Conservation (phyloP, 2,797 vertebrate genomes). For the Sebastes glaucus region DNA sequence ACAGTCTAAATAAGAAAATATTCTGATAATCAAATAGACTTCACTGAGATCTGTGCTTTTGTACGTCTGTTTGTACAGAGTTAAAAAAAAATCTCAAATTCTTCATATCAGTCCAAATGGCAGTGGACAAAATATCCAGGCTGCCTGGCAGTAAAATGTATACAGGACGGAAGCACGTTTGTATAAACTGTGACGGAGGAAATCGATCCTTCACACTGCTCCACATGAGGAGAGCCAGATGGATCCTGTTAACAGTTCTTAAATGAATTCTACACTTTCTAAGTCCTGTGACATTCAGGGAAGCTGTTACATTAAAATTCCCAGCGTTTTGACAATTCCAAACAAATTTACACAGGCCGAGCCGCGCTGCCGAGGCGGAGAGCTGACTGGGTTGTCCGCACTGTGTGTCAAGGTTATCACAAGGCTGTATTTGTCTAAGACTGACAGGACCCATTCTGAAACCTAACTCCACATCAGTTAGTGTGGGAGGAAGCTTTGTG, state of each 20-base stretch:
- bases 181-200: slow-evolving; percentile 76
- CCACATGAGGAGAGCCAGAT: slow-evolving; percentile 73
- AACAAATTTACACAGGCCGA: slow-evolving; percentile 68
- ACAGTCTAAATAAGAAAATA: slow-evolving; percentile 34
- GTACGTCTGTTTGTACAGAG: slow-evolving; percentile 13
- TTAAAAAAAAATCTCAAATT: not conserved
- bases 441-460: slow-evolving; percentile 54
- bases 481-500: slow-evolving; percentile 10
- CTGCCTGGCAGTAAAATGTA: slow-evolving; percentile 57
- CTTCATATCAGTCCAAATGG: slow-evolving; percentile 37
- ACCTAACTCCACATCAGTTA: slow-evolving; percentile 51
- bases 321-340: slow-evolving; percentile 74
- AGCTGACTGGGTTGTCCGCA: slow-evolving; percentile 54
- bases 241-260: slow-evolving; percentile 77
- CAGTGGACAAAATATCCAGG: slow-evolving; percentile 47
- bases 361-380: slow-evolving; percentile 29
- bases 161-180: slow-evolving; percentile 74
- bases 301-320: slow-evolving; percentile 71
- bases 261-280: slow-evolving; percentile 73
- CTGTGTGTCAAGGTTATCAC: slow-evolving; percentile 71
- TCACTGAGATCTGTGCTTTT: slow-evolving; percentile 19
- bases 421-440: slow-evolving; percentile 59
- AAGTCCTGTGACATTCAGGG: slow-evolving; percentile 68
- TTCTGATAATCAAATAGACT: slow-evolving; percentile 17
- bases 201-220: slow-evolving; percentile 76